phyloP scores from a whole-genome alignment of 2,888 invertebrate species.

The Scotopteryx bipunctaria region DNA sequence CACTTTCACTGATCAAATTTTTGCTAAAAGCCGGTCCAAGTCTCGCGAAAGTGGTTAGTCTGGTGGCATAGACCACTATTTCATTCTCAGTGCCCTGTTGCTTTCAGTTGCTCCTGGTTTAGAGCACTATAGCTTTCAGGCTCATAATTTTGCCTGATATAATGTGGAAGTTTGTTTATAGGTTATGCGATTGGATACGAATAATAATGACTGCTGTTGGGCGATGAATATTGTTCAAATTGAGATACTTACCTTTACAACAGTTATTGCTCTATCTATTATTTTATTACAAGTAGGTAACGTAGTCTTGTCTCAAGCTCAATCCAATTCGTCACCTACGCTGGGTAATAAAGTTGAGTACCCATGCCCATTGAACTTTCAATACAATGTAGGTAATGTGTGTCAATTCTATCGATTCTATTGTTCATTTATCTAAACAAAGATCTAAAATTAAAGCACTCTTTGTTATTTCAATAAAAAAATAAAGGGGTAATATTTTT shows the following conservation, averaged over 20 bases:
- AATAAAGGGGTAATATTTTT: too few relatives aligned
- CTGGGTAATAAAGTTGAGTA: too few relatives aligned
- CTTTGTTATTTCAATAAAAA: too few relatives aligned
- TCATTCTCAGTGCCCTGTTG: conserved; percentile 44
- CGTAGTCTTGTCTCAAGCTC: too few relatives aligned
- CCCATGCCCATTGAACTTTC: too few relatives aligned
- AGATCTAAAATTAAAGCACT: too few relatives aligned
- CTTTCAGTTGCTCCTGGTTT: conserved; percentile 18
- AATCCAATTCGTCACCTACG: too few relatives aligned
- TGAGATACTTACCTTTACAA: not conserved
- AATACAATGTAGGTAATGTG: too few relatives aligned
- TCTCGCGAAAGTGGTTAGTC: conserved; percentile 79
- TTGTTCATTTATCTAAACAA: too few relatives aligned
- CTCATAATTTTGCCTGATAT: conserved; percentile 25
- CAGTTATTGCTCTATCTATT: not conserved
- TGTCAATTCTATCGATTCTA: too few relatives aligned
- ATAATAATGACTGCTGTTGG: conserved; percentile 5
- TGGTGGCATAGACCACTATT: conserved; percentile 55
- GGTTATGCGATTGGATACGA: not conserved
- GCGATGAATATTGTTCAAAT: conserved; percentile 2
- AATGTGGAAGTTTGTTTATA: conserved; percentile 9
- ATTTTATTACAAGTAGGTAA: not conserved
- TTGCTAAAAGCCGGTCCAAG: conserved; percentile 80
- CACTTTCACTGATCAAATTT: conserved; percentile 82
- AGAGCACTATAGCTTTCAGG: conserved; percentile 42